A percentile compares a stretch with the other conserved stretches of the same genome.
Evolutionary conservation across 2,797 vertebrate genomes (phyloP).

Genomic region (Iguana delicatissima): DNA sequence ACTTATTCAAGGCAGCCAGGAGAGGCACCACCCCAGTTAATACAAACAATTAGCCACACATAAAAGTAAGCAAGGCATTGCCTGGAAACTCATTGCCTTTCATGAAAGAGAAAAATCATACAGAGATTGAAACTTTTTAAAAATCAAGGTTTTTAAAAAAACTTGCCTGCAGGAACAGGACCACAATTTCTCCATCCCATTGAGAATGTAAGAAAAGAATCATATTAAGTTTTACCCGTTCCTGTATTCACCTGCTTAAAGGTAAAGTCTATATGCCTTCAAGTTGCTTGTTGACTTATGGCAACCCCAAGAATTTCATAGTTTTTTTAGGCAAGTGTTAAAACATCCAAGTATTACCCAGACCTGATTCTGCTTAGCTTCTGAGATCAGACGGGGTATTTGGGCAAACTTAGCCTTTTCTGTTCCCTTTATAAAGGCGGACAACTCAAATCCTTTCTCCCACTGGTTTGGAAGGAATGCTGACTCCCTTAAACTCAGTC

Average conservation of each 20-base stretch:
- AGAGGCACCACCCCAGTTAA: not conserved
- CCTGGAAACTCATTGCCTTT: not conserved
- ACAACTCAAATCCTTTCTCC: conserved; percentile 20
- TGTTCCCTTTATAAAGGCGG: fast-evolving
- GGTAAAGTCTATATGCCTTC: too few relatives aligned
- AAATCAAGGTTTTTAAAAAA: not conserved
- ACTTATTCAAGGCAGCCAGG: not conserved
- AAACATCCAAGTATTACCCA: too few relatives aligned
- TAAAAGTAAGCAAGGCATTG: not conserved
- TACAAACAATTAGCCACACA: not conserved
- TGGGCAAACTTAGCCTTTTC: not conserved
- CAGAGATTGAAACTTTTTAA: too few relatives aligned
- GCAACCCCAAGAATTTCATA: too few relatives aligned
- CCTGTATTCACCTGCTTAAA: conserved; percentile 1
- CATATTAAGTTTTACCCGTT: not conserved
- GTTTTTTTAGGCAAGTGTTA: too few relatives aligned
- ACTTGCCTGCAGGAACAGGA: not conserved
- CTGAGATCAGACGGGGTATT: too few relatives aligned
- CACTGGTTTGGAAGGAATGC: not conserved
- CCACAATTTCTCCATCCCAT: not conserved
- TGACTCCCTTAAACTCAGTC: conserved; percentile 15
- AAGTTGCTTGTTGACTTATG: too few relatives aligned
- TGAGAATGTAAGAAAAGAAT: conserved; percentile 46
- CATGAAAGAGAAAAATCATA: not conserved
- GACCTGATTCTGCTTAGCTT: too few relatives aligned